These are phyloP conservation scores for Achlya flavicornis DNA, from an alignment of 2,888 invertebrate species.

Conservation along the genomic window DNA sequence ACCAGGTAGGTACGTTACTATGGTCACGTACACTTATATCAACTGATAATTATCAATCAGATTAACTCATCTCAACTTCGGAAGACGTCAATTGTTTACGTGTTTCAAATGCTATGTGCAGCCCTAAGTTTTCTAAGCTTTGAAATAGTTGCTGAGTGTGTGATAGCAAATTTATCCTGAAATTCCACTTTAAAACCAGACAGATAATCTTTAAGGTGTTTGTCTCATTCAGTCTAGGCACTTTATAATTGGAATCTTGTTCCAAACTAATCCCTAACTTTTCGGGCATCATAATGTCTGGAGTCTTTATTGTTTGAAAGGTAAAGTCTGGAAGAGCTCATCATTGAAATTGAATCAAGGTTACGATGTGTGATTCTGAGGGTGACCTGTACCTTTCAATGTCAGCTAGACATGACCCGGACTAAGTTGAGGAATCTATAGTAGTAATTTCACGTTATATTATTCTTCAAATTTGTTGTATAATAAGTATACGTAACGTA, in stretches of 20 bases:
- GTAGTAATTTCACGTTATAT: too few relatives aligned
- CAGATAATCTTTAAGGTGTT: not conserved
- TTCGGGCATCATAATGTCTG: not conserved
- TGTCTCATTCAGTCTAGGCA: not conserved
- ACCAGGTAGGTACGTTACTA: constrained; percentile 19
- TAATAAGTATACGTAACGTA: too few relatives aligned
- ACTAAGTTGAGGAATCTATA: too few relatives aligned
- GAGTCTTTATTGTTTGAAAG: not conserved
- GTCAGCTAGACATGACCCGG: too few relatives aligned
- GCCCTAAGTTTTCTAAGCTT: not conserved
- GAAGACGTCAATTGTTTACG: not conserved
- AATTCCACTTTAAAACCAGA: not conserved
- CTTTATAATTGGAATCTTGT: not conserved
- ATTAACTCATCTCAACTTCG: not conserved
- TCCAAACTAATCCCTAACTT: not conserved
- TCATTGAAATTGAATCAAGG: not conserved
- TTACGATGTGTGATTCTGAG: not conserved
- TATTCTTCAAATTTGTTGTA: too few relatives aligned
- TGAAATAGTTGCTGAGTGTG: not conserved
- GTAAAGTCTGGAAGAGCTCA: not conserved
- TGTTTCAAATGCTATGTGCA: not conserved
- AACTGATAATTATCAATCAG: not conserved
- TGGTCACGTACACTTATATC: constrained; percentile 27
- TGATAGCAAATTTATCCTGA: not conserved
- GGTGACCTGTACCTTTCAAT: not conserved